Conservation (phyloP, 2,113 vertebrate species). For the Oreochromis tanganicae region DNA sequence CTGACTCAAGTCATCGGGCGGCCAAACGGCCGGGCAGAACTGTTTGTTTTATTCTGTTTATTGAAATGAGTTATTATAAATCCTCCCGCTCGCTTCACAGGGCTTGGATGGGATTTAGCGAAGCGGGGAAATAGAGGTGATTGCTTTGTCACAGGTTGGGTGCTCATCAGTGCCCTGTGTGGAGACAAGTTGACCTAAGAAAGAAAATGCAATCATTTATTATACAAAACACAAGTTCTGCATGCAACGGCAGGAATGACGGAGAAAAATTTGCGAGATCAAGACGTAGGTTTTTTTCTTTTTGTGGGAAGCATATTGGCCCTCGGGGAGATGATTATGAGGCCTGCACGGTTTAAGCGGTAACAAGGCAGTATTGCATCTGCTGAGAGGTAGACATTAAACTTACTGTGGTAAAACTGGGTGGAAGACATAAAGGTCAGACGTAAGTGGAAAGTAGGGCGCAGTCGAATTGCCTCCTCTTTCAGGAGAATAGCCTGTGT, state of each 20-base stretch:
- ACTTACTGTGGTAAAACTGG: slow-evolving; percentile 52
- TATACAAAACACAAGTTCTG: not conserved
- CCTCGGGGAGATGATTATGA: slow-evolving; percentile 60
- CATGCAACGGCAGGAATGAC: not conserved
- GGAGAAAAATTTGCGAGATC: not conserved
- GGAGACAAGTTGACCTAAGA: slow-evolving; percentile 20
- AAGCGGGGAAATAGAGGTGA: slow-evolving; percentile 31
- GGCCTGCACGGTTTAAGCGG: slow-evolving; percentile 47
- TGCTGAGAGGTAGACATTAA: slow-evolving; percentile 57
- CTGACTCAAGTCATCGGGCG: slow-evolving; percentile 11
- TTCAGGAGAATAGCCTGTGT: slow-evolving; percentile 48
- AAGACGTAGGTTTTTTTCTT: not conserved
- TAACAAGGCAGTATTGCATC: slow-evolving; percentile 62
- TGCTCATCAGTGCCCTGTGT: not conserved
- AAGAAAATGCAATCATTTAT: slow-evolving; percentile 14
- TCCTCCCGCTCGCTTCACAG: slow-evolving; percentile 13
- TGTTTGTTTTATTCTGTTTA: slow-evolving; percentile 66
- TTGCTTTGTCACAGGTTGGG: slow-evolving; percentile 36
- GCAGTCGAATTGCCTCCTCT: slow-evolving; percentile 54
- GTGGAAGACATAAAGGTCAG: slow-evolving; percentile 72
- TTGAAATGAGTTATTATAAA: slow-evolving; percentile 62
- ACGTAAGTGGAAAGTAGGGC: slow-evolving; percentile 68
- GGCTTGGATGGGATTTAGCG: slow-evolving; percentile 28
- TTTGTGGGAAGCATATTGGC: slow-evolving; percentile 6
- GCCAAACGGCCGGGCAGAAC: slow-evolving; percentile 26